Conservation (phyloP, 2,113 vertebrate species). For the Ciconia stormi region DNA sequence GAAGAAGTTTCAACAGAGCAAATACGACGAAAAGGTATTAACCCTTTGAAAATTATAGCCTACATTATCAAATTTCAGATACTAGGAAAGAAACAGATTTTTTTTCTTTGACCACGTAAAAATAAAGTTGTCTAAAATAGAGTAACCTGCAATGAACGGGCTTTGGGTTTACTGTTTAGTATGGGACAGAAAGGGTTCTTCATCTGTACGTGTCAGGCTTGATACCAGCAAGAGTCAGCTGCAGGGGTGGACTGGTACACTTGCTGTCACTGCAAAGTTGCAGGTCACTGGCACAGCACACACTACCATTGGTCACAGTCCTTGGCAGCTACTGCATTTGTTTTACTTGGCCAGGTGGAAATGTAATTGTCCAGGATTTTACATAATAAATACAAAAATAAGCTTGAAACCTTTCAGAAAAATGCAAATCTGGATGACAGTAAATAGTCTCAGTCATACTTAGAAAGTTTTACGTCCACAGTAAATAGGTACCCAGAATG, state of each 20-base stretch:
- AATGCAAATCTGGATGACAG: not conserved
- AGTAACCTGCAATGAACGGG: not conserved
- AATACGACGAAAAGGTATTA: not conserved
- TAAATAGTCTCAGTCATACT: not conserved
- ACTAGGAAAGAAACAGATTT: not conserved
- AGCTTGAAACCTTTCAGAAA: not conserved
- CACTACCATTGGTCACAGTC: not conserved
- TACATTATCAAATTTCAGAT: not conserved
- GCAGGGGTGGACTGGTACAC: not conserved
- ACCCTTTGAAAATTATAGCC: not conserved
- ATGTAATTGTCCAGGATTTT: not conserved
- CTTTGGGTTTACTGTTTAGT: not conserved
- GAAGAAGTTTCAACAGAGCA: not conserved
- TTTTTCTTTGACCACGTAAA: not conserved
- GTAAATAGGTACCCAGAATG: not conserved
- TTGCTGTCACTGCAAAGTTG: not conserved
- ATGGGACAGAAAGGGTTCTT: not conserved
- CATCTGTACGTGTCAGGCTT: rapidly evolving
- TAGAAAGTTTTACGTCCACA: not conserved
- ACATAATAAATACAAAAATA: not conserved
- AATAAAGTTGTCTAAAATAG: not conserved
- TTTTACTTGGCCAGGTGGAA: not conserved
- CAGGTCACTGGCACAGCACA: not conserved
- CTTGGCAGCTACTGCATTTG: not conserved
- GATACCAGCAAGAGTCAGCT: not conserved